Base-by-base conservation (phyloP, 2,113 vertebrate species). In the Holacanthus passer region DNA sequence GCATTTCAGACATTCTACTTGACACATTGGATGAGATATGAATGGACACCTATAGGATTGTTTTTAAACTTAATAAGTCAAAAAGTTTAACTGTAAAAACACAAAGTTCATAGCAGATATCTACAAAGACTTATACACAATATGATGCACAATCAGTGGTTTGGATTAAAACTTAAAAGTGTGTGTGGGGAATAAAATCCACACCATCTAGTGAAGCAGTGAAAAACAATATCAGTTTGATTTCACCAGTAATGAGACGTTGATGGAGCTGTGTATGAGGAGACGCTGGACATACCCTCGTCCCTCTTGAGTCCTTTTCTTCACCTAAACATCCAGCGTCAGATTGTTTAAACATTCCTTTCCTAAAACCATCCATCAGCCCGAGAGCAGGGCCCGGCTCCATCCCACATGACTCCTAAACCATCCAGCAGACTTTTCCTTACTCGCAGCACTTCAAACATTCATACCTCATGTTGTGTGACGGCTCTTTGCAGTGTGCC, bases 401-500 rank as follows among this genome's bases (percentile, higher is more conserved):
- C 69, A 31, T 78, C 73, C 73, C 82, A 59, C 77, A 67, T 62
- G 79, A 80, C 74, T 84, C 41, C 77, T 59, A 76, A 90, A 79
- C 50, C 73, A 52, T 77, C 81, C 63, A 43, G 56, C 74, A 87
- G 77, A 77, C 70, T 47, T 75, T 79, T 65, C 35, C 55, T 20
- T 24, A 17, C 39, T 62, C 37, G 70, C 80, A 58, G 19, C 43
- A 16, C 35, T 80, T 43, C 19, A 52, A 64, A 31, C 72, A 43
- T 62, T 73, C 65, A 55, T 47, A 14, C 56, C 48, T 55, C 52
- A 13, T 78, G 64, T 74, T 53, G 48, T 84, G 73, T 87, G 52
- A 52, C 12, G 3, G 4, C 29, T 87, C n/a, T 87, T 62, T 81
- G 78, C 94, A 98, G 97, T 90, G 78, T 99, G 98, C 91, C 96